Evolutionary conservation across 2,113 vertebrate species (phyloP).

Genomic region (Malurus elegans): DNA sequence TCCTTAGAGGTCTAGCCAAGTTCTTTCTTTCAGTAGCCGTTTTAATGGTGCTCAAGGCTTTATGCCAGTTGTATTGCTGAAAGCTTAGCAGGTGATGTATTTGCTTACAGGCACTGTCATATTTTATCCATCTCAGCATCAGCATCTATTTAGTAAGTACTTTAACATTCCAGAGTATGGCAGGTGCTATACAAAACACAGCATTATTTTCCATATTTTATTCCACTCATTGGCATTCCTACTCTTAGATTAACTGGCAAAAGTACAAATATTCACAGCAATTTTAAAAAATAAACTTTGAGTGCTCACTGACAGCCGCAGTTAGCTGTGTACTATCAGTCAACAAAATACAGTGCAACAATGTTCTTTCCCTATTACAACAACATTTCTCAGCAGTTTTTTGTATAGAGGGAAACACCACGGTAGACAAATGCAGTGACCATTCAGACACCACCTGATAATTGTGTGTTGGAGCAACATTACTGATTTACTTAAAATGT

Average conservation of each 20-base stretch:
- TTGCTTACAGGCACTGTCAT: conserved; percentile 10
- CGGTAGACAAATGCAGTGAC: neutral
- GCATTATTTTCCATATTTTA: conserved; percentile 52
- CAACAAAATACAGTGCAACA: neutral
- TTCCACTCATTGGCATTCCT: neutral
- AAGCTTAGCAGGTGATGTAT: conserved; percentile 24
- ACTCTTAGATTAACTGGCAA: conserved; percentile 19
- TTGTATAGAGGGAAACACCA: neutral
- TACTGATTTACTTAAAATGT: neutral
- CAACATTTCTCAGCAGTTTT: neutral
- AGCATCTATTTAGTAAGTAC: conserved; percentile 20
- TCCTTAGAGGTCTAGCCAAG: neutral
- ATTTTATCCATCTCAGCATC: conserved; percentile 30
- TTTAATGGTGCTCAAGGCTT: neutral
- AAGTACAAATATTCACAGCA: conserved; percentile 11
- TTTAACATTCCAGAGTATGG: neutral
- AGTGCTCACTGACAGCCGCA: neutral
- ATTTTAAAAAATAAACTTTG: neutral
- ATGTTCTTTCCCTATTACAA: neutral
- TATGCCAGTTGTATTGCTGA: neutral
- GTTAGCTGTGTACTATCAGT: neutral
- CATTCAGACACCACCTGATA: neutral
- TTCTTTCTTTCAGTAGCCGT: neutral
- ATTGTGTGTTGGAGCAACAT: fast-evolving
- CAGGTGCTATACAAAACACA: conserved; percentile 39